Base-by-base conservation (phyloP, 2,888 invertebrate genomes). In the Polydrusus pterygomalis region DNA sequence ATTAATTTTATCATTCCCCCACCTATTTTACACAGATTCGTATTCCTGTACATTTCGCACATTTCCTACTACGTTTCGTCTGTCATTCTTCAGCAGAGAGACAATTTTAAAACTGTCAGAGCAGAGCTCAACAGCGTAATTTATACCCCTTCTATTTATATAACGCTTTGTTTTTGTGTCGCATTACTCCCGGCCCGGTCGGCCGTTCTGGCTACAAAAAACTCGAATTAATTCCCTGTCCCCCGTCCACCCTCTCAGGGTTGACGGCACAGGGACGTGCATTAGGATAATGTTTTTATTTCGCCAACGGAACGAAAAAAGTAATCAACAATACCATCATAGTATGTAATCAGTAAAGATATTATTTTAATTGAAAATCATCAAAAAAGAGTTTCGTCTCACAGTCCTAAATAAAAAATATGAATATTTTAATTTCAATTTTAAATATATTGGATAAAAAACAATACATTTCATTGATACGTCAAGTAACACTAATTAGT, bases 61-160 rank as follows among this genome's bases (percentile, higher is more conserved):
- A 49, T 51, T 38, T 30, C 40, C 65, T 20, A 30, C 51, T 49
- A 45, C 47, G 49, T 68, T 67, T 47, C 47, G 58, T 65, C 74
- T 64, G 49, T 54, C 51, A 56, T 64, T 62, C 63, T 69, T 74
- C 74, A 60, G 18, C 30, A 60, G 62, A 74, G 74, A 74, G 74
- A 74, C 69, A 74, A 74, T 74, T 74, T 74, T 74, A 74, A 74
- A 74, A 69, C 74, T 74, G 74, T 74, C 70, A 74, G 70, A 63
- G 64, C 69, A 63, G 70, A 40, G 74, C 70, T 70, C 74, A 68
- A 68, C 68, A 69, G 56, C 47, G 70, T 70, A 74, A 74, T 70
- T 74, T 74, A 74, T 74, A 74, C 65, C 74, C 70, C 74, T 56
- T 15, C 74, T 74, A 70, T 74, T 74, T 74, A 74, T 74, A 70